Base-by-base conservation (phyloP, 2,888 invertebrate species). In the Apodemia zela region DNA sequence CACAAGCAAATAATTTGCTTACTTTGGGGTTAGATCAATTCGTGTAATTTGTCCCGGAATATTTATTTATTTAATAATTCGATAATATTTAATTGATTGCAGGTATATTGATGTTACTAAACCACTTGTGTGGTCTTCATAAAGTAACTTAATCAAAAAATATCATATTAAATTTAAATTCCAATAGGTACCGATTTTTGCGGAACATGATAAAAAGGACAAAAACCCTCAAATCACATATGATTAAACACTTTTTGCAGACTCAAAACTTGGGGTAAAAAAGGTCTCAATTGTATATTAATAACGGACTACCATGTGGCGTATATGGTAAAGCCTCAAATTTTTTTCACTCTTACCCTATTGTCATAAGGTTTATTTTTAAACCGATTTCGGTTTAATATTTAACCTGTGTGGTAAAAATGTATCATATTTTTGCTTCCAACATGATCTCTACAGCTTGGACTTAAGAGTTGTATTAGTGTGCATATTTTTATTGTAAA, bases 211-310 rank as follows among this genome's bases (percentile, higher is more conserved):
- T 51, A 51, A 18, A 51, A 51, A 51, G 51, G 51, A 51, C 10
- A 18, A 51, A 38, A 51, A 51, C 17, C 51, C 51, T 18, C 51
- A 51, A 18, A 51, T 51, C 51, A 51, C 51, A 51, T 51, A 51
- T 51, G 17, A 51, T 51, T 18, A 51, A 18, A 51, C 51, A 66
- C 63, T 64, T 66, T 65, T 64, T 60, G 51, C 64, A 65, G 65
- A 64, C 68, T 65, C 62, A 51, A 65, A 66, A n/a, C 61, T 65
- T 35, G 59, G 64, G 65, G 65, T 67, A 64, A 64, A 66, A 65
- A 69, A 67, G 66, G 64, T 66, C 66, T 62, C 71, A 67, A 73
- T 73, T 73, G 69, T 72, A 71, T 74, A 74, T 73, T 74, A 73
- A 74, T 73, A 73, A 71, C 66, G 67, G 67, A 68, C 70, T 67